phyloP scores from a whole-genome alignment of 2,888 invertebrate species.

The Frankliniella fusca region DNA sequence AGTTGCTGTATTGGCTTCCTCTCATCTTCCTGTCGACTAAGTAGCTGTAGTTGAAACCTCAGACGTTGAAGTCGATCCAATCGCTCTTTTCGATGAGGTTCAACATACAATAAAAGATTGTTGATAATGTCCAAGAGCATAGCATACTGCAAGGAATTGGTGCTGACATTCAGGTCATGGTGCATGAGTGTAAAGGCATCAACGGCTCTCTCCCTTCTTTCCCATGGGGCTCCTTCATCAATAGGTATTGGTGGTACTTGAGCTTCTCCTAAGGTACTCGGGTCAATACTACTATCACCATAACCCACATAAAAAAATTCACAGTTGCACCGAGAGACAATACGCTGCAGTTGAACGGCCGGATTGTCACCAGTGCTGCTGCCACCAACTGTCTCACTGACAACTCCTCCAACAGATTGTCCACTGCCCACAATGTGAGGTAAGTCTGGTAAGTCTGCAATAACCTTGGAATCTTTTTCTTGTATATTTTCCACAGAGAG shows the following conservation, averaged over 20 bases:
- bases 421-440: slow-evolving; percentile 89
- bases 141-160: slow-evolving; percentile 90
- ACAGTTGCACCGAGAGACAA: slow-evolving; percentile 87
- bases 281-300: slow-evolving; percentile 74
- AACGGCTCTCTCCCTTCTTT: slow-evolving; percentile 78
- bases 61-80: slow-evolving; percentile 83
- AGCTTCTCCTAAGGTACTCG: slow-evolving; percentile 58
- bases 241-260: slow-evolving; percentile 65
- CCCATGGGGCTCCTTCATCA: slow-evolving; percentile 69
- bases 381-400: slow-evolving; percentile 84
- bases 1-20: slow-evolving; percentile 84
- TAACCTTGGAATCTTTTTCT: slow-evolving; percentile 65
- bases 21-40: slow-evolving; percentile 80
- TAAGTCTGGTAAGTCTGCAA: slow-evolving; percentile 76
- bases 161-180: slow-evolving; percentile 96
- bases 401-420: slow-evolving; percentile 94
- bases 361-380: slow-evolving; percentile 53
- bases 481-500: slow-evolving; percentile 90
- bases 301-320: slow-evolving; percentile 96
- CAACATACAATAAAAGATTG: slow-evolving; percentile 92
- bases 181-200: slow-evolving; percentile 98
- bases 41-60: slow-evolving; percentile 90
- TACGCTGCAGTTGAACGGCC: slow-evolving; percentile 78
- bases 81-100: slow-evolving; percentile 89
- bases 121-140: slow-evolving; percentile 98